phyloP scores from a whole-genome alignment of 2,888 invertebrate species.

The Leptinotarsa rubiginosa region DNA sequence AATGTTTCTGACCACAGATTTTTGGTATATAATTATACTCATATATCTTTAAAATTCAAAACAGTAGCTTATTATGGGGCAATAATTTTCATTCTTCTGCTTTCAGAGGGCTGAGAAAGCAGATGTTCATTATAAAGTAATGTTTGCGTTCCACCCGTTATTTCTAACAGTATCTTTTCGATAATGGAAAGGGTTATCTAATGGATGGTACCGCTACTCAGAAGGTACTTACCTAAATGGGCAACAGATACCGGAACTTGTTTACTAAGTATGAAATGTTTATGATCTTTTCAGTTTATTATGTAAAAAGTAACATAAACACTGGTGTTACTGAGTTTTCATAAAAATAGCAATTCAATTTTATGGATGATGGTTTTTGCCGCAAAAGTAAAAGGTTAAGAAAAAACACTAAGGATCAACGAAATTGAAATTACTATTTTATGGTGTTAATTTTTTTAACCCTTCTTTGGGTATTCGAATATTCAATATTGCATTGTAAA shows the following conservation, averaged over 20 bases:
- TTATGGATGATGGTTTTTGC: neutral
- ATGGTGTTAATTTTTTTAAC: neutral
- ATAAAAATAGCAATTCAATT: neutral
- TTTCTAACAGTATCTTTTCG: neutral
- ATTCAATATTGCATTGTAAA: too few relatives aligned
- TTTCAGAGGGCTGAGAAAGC: neutral
- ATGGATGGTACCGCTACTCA: slow-evolving; percentile 23
- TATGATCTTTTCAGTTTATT: slow-evolving; percentile 3
- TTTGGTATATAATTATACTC: too few relatives aligned
- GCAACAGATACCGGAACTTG: slow-evolving; percentile 6
- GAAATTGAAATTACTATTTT: neutral
- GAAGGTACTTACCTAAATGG: slow-evolving; percentile 12
- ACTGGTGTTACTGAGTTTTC: neutral
- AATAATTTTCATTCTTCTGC: too few relatives aligned
- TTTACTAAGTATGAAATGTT: neutral
- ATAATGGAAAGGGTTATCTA: slow-evolving; percentile 22
- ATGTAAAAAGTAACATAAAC: neutral
- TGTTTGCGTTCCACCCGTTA: neutral
- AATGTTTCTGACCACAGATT: too few relatives aligned
- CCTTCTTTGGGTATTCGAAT: neutral
- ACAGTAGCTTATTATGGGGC: too few relatives aligned
- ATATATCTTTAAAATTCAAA: too few relatives aligned
- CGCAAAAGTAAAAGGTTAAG: neutral
- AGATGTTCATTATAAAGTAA: neutral
- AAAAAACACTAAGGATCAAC: neutral